phyloP scores from a whole-genome alignment of 37 sponge, comb jelly and placozoan genomes.

The Mnemiopsis leidyi region DNA sequence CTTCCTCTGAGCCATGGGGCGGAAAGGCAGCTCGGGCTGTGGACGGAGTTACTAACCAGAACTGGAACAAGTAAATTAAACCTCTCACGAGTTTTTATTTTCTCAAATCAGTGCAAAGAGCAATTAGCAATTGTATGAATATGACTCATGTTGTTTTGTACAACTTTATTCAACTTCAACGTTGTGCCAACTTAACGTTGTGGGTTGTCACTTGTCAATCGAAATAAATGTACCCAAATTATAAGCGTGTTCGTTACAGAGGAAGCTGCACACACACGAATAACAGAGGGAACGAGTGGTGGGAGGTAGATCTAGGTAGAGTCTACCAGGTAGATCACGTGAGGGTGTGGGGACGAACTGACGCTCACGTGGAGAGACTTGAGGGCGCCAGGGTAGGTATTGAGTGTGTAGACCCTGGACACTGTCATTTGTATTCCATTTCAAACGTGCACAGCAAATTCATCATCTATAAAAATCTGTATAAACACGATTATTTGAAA shows the following conservation, averaged over 20 bases:
- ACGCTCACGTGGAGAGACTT: not conserved
- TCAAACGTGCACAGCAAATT: no score
- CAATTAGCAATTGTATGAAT: no score
- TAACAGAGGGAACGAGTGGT: constrained; percentile 12
- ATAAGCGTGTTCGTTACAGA: not conserved
- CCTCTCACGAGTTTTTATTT: no score
- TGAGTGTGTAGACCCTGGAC: no score
- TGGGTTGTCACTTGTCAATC: no score
- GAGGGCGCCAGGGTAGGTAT: constrained; percentile 27
- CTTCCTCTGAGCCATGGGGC: constrained; percentile 4
- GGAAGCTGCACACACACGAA: constrained; percentile 2
- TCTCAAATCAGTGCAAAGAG: no score
- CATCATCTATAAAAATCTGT: no score
- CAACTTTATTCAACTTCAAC: not conserved
- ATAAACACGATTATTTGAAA: no score
- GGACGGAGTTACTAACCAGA: constrained; percentile 19
- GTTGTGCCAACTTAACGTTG: no score
- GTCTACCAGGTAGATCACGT: constrained; percentile 55
- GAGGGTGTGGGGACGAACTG: constrained; percentile 34
- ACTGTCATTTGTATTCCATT: no score
- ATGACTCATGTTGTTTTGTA: not conserved
- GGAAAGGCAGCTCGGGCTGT: not conserved
- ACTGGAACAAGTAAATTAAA: not conserved
- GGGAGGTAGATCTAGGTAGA: constrained; percentile 45
- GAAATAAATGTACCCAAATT: no score